Base-by-base conservation (phyloP, 2,888 invertebrate species). In the Agrochola lychnidis region DNA sequence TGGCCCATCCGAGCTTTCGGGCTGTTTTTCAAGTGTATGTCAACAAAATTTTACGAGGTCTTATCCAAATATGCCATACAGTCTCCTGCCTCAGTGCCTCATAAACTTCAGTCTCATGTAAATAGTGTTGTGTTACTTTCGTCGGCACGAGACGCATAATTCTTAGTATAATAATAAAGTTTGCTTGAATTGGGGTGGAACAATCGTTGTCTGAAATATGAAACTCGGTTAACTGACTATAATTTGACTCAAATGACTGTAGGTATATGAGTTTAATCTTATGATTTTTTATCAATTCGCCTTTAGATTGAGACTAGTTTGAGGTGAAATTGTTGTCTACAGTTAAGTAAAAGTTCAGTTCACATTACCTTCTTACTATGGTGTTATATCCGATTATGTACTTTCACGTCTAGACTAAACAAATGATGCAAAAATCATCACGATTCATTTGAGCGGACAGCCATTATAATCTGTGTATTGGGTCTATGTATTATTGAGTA, bases 121-220 rank as follows among this genome's bases (percentile, higher is more conserved):
- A 56, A 57, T 68, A 36, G 12, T 66, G 48, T 48, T 79, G 71
- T 70, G 64, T 69, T 87, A 87, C 88, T 87, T 88, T 85, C 83
- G 56, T 84, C 68, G 25, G 78, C 66, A 62, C 57, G 64, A 63
- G 74, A 73, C 69, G 75, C 59, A 83, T 86, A 81, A 87, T 85
- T 86, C 76, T 59, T 64, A 81, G 73, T 70, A 63, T 72, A 81
- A 80, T 80, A 36, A 73, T 72, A 79, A 78, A 81, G 57, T 81
- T 74, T 73, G 76, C 30, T 75, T 45, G 83, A 87, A 88, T 79
- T 85, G 78, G 89, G 81, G 81, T 86, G 87, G 81, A 87, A 90
- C 87, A 82, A 84, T 81, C 70, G 77, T 70, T 61, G 77, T 81
- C 80, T 85, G 78, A 76, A 81, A 84, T 80, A 82, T 79, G 73